Evolutionary conservation across 2,888 invertebrate genomes (phyloP).

Genomic region (Dromius quadrimaculatus): DNA sequence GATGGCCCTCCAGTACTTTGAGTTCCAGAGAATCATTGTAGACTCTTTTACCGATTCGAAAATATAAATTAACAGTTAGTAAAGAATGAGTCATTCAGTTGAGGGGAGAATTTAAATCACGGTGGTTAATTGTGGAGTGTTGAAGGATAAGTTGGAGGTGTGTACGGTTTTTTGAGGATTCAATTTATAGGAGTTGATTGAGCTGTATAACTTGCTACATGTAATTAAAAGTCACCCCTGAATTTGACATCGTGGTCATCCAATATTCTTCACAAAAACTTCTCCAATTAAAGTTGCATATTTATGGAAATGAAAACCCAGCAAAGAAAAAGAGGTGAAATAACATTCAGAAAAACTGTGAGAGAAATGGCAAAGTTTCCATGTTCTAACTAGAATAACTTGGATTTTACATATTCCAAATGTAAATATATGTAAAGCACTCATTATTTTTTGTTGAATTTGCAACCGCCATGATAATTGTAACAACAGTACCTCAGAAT

Average conservation of each 20-base stretch:
- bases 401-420: constrained; percentile 58
- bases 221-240: background rate
- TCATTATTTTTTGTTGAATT: constrained; percentile 60
- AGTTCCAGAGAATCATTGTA: background rate
- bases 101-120: constrained; percentile 11
- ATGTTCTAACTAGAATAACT: constrained; percentile 20
- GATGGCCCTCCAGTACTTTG: constrained; percentile 44
- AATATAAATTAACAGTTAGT: constrained; percentile 32
- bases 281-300: constrained; percentile 14
- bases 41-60: constrained; percentile 15
- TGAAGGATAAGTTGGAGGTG: constrained; percentile 20
- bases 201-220: constrained; percentile 15
- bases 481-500: constrained; percentile 42
- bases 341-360: constrained; percentile 7
- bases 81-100: constrained; percentile 3
- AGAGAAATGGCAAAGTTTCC: constrained; percentile 38
- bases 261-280: background rate
- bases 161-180: constrained; percentile 8
- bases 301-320: constrained; percentile 44
- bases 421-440: constrained; percentile 66
- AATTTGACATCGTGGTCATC: no score
- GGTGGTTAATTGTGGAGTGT: constrained; percentile 2
- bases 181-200: constrained; percentile 21
- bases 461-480: constrained; percentile 50
- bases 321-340: constrained; percentile 13